Percentiles rank a stretch among this genome's conserved stretches.
These are phyloP conservation scores for Deilephila elpenor DNA, from an alignment of 2,888 invertebrate species.

Conservation along the genomic window DNA sequence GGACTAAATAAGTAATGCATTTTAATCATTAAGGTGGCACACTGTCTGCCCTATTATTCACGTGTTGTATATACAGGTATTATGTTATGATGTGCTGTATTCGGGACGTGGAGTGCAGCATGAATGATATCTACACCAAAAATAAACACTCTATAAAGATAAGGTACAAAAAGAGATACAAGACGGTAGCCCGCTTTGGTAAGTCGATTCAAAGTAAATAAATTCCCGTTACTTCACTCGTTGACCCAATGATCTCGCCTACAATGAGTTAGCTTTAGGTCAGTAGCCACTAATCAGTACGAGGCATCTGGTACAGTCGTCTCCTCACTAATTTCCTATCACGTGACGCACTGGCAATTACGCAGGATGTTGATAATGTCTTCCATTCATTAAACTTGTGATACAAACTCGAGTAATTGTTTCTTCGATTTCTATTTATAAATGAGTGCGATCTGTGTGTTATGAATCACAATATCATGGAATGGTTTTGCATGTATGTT, in stretches of 20 bases:
- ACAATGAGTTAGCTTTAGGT: constrained; percentile 31
- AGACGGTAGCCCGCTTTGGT: background rate
- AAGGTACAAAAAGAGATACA: background rate
- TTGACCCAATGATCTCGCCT: background rate
- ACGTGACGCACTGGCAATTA: constrained; percentile 66
- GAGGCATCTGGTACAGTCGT: constrained; percentile 47
- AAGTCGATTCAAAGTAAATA: constrained; percentile 15
- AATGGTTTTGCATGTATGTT: background rate
- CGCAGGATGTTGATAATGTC: constrained; percentile 74
- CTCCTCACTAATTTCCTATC: constrained; percentile 40
- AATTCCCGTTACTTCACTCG: constrained; percentile 16
- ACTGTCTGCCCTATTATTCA: too few species aligned
- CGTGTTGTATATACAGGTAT: background rate
- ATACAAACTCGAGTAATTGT: constrained; percentile 56
- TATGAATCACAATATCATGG: constrained; percentile 28
- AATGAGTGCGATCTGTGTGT: constrained; percentile 39
- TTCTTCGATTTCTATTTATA: constrained; percentile 56
- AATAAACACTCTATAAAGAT: background rate
- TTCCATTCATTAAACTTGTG: constrained; percentile 66
- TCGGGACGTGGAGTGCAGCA: background rate
- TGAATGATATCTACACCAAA: background rate
- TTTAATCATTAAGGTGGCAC: too few species aligned
- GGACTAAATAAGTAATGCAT: too few species aligned
- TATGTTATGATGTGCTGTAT: background rate
- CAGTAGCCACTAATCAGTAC: constrained; percentile 27